These are phyloP conservation scores for Cettia cetti DNA, from an alignment of 2,113 vertebrate species.

Conservation along the genomic window DNA sequence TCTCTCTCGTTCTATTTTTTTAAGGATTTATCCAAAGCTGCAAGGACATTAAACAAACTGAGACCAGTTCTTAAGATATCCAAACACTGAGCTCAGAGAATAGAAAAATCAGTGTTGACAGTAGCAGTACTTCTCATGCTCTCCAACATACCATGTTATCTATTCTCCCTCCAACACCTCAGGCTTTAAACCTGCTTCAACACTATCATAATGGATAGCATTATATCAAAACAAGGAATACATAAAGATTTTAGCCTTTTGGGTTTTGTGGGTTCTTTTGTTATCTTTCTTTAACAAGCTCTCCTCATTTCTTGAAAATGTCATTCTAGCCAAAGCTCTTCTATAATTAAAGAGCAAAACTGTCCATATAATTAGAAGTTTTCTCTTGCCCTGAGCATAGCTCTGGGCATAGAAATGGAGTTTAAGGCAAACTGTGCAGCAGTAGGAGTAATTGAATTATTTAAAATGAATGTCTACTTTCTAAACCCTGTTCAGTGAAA, in stretches of 20 bases:
- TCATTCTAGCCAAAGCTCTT: constrained; percentile 29
- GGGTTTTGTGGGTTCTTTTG: background rate
- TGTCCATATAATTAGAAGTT: constrained; percentile 51
- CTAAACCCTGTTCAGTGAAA: background rate
- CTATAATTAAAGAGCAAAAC: constrained; percentile 65
- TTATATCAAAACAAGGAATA: background rate
- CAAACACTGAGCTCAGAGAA: background rate
- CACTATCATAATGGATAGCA: background rate
- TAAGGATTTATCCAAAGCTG: background rate
- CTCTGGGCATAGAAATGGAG: constrained; percentile 38
- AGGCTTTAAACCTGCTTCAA: constrained; percentile 6
- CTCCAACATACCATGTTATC: background rate
- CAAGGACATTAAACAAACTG: background rate
- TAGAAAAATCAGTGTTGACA: background rate
- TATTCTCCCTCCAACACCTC: background rate
- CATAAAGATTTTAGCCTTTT: background rate
- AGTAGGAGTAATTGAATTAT: constrained; percentile 52
- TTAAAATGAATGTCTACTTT: constrained; percentile 47
- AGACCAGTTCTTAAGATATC: background rate
- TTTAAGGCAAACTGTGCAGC: constrained; percentile 28
- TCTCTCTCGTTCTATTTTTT: background rate
- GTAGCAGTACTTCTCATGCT: background rate
- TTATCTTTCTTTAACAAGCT: constrained; percentile 15
- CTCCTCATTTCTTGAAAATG: background rate
- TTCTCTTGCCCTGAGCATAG: constrained; percentile 48